Conservation (phyloP, 2,888 invertebrate genomes). For the Xanthorhoe designata region DNA sequence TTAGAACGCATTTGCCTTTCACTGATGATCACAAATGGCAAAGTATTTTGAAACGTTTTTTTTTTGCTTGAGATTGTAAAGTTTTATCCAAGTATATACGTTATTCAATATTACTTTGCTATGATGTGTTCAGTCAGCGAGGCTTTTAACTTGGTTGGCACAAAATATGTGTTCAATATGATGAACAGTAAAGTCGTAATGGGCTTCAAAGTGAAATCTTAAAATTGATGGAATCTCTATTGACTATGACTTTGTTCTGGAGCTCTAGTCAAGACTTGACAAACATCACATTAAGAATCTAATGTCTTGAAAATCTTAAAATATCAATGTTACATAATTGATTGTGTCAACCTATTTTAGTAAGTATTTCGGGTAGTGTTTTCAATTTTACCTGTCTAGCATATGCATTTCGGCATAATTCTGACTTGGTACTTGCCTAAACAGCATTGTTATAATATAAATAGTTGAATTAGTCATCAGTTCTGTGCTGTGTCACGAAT, state of each 20-base stretch:
- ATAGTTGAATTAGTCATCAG: constrained; percentile 59
- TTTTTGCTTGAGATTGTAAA: not conserved
- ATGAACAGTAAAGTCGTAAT: not conserved
- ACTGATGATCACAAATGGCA: constrained; percentile 6
- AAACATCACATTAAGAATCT: not conserved
- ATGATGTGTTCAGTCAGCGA: constrained; percentile 2
- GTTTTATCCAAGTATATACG: not conserved
- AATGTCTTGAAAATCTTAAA: not conserved
- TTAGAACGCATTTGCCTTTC: constrained; percentile 13
- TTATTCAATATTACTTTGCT: constrained; percentile 3
- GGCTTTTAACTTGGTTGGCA: not conserved
- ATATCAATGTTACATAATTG: not conserved
- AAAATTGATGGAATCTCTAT: no score
- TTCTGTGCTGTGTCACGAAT: constrained; percentile 17
- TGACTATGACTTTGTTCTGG: not conserved
- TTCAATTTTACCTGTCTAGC: constrained; percentile 22
- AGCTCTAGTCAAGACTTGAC: not conserved
- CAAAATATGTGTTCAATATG: not conserved
- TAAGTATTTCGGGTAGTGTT: constrained; percentile 10
- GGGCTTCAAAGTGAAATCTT: no score
- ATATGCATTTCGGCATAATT: constrained; percentile 28
- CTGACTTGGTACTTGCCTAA: constrained; percentile 58
- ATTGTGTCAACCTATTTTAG: not conserved
- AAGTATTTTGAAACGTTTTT: constrained; percentile 11
- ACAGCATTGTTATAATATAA: constrained; percentile 60